Percentiles rank a stretch among this genome's conserved stretches.
Conservation (phyloP, 2,888 invertebrate genomes). For the Malachius bipustulatus region DNA sequence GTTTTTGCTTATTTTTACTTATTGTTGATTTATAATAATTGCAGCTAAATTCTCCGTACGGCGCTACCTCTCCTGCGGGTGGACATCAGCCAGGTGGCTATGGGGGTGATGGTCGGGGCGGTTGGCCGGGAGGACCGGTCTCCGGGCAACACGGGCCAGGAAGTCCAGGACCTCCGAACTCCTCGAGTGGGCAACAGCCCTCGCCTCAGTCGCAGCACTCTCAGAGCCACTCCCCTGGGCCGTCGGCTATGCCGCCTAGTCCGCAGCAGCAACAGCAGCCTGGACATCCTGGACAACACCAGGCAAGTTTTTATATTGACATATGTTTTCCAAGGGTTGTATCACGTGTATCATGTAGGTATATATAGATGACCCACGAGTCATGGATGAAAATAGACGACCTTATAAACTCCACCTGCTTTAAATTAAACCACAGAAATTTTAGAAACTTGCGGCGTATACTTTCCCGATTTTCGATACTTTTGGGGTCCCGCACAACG, state of each 20-base stretch:
- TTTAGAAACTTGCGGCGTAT: too few relatives aligned
- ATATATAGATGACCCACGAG: too few relatives aligned
- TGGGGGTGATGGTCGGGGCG: constrained; percentile 29
- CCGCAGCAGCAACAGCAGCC: constrained; percentile 49
- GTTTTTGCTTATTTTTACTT: not conserved
- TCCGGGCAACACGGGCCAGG: constrained; percentile 32
- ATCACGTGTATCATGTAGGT: too few relatives aligned
- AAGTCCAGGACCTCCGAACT: constrained; percentile 29
- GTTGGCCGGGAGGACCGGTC: constrained; percentile 33
- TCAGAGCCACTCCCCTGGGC: constrained; percentile 39
- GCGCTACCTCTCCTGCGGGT: constrained; percentile 31
- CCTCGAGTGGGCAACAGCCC: constrained; percentile 33
- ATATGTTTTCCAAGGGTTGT: too few relatives aligned
- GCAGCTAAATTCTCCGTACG: constrained; percentile 34
- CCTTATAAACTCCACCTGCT: too few relatives aligned
- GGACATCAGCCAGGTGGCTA: too few relatives aligned
- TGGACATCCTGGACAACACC: constrained; percentile 23
- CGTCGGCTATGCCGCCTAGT: constrained; percentile 44
- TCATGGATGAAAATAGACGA: too few relatives aligned
- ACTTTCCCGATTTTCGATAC: too few relatives aligned
- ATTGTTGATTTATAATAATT: constrained; percentile 15
- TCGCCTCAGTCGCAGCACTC: constrained; percentile 35
- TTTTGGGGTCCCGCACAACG: too few relatives aligned
- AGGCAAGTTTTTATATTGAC: constrained; percentile 19
- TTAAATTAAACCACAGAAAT: too few relatives aligned